Evolutionary conservation across 1,140 invertebrate genomes (phyloP).

Genomic region (Nymphalis io): DNA sequence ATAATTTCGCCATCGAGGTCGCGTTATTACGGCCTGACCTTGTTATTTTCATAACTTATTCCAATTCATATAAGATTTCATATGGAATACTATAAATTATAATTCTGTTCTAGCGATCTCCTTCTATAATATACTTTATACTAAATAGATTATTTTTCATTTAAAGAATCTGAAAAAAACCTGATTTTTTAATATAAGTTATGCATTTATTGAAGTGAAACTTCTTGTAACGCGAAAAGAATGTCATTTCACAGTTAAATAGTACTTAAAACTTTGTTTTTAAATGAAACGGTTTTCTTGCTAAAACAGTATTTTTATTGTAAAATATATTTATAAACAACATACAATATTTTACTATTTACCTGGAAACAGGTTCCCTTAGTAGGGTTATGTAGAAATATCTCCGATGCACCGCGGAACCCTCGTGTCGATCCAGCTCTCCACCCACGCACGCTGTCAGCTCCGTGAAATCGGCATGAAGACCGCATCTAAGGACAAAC

Average conservation of each 20-base stretch:
- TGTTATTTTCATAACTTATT: conserved; percentile 27
- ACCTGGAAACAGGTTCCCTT: conserved; percentile 91
- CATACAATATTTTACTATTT: conserved; percentile 22
- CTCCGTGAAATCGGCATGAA: conserved; percentile 99
- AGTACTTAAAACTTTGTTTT: too few relatives aligned
- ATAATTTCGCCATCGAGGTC: conserved; percentile 30
- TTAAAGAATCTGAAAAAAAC: too few relatives aligned
- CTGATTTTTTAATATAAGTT: too few relatives aligned
- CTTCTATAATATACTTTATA: too few relatives aligned
- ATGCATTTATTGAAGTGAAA: too few relatives aligned
- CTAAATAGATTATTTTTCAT: too few relatives aligned
- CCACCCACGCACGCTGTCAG: conserved; percentile 93
- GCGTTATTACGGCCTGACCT: conserved; percentile 34
- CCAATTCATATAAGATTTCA: conserved; percentile 10
- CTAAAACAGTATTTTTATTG: too few relatives aligned
- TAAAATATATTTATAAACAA: too few relatives aligned
- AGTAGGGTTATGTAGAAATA: conserved; percentile 99
- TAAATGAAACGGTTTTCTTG: too few relatives aligned
- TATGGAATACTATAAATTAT: conserved; percentile 12
- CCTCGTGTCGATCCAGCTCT: conserved; percentile 93
- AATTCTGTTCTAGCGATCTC: neutral
- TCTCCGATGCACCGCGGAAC: conserved; percentile 87
- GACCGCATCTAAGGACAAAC: conserved; percentile 86
- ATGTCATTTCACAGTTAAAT: too few relatives aligned
- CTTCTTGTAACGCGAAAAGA: too few relatives aligned